Base-by-base conservation (phyloP, 2,888 invertebrate species). In the Eledone cirrhosa region DNA sequence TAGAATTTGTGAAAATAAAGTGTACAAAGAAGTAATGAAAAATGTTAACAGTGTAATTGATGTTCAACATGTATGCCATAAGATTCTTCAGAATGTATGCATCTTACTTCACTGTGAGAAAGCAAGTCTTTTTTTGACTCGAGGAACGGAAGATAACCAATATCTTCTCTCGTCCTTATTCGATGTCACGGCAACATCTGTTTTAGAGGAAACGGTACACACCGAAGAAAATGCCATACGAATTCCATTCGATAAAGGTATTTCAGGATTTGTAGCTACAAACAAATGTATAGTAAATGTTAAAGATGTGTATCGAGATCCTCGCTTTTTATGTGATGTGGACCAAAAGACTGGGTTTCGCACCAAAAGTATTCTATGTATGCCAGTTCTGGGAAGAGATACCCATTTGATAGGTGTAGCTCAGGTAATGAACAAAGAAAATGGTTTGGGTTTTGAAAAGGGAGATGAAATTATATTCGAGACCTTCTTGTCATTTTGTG, bases 351-450 rank as follows among this genome's bases (percentile, higher is more conserved):
- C 97, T 0, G 97, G 97, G 4, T 97, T 96, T 92, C 95, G 94
- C 88, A 97, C 97, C 0, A 94, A 95, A 83, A 92, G 95, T 82
- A 95, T 97, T 81, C 93, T 97, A 41, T 97, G 96, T 87, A 95
- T 97, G 94, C 97, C 97, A 47, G 97, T 97, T 86, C 95, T 96
- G 90, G 97, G 97, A 92, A 96, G 96, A 90, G 96, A 97, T 88
- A 97, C 96, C 0, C 96, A 97, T 86, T 96, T 98, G 19, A 97
- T 98, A 79, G 98, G 98, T 2, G 98, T 98, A 5, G 98, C 97
- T 31, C 97, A 98, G 92, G 97, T 98, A 88, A 97, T 98, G 89
- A 98, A 98, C 92, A 98, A 98, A 92, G 96, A 95, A 78, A 96
- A 95, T 95, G 94, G 94, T 80, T 93, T 86, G 27, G 95, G 95